Percentiles rank a stretch among this genome's conserved stretches.
Evolutionary conservation across 2,113 vertebrate genomes (phyloP).

Genomic region (Prochilodus magdalenae): DNA sequence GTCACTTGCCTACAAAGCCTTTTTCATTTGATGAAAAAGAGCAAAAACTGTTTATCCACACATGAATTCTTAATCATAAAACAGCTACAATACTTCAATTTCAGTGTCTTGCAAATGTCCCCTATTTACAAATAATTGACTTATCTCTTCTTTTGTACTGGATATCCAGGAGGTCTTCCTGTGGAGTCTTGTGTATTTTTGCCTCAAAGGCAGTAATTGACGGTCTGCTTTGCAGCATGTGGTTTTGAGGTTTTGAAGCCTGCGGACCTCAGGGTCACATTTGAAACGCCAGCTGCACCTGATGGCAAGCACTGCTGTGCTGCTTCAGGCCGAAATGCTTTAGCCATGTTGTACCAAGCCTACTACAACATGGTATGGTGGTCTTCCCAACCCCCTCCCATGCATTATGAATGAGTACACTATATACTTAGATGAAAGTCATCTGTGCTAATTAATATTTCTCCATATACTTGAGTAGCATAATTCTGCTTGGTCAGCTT

Average conservation of each 20-base stretch:
- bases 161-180: background rate
- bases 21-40: background rate
- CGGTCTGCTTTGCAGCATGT: constrained; percentile 5
- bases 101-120: background rate
- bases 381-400: background rate
- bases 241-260: constrained; percentile 13
- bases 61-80: background rate
- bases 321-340: background rate
- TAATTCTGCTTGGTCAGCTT: constrained; percentile 16
- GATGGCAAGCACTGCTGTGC: constrained; percentile 1
- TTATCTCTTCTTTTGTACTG: background rate
- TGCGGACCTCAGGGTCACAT: constrained; percentile 4
- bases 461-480: background rate
- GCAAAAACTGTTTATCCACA: background rate
- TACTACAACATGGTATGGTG: background rate
- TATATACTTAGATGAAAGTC: constrained; percentile 6
- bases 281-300: constrained; percentile 9
- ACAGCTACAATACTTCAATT: background rate
- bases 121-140: too few species aligned
- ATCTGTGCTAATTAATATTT: constrained; percentile 2
- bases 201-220: constrained; percentile 5
- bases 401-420: constrained; percentile 21
- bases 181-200: background rate
- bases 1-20: background rate
- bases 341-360: constrained; percentile 2